These are phyloP conservation scores for Nomada flava DNA, from an alignment of 2,888 invertebrate genomes.

Conservation along the genomic window DNA sequence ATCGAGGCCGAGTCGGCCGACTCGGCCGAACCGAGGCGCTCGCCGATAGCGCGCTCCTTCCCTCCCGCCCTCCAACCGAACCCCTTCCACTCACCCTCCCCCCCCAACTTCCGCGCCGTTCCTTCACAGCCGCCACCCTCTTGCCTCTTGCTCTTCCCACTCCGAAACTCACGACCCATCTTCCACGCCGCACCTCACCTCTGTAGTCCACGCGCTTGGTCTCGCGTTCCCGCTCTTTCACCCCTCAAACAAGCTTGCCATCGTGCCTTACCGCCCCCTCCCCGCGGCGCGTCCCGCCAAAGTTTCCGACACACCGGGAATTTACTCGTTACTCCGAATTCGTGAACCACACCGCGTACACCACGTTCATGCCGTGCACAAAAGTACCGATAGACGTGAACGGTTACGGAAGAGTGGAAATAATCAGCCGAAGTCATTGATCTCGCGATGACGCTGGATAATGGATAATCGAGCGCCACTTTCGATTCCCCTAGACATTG, in stretches of 20 bases:
- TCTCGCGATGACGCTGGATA: constrained; percentile 5
- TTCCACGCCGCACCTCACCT: constrained; percentile 36
- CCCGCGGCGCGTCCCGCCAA: constrained; percentile 48
- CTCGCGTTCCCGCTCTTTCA: constrained; percentile 61
- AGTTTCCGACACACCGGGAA: constrained; percentile 69
- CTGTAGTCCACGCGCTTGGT: constrained; percentile 28
- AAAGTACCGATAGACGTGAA: constrained; percentile 23
- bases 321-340: constrained; percentile 70
- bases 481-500: constrained; percentile 6
- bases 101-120: constrained; percentile 9
- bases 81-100: not conserved
- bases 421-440: not conserved
- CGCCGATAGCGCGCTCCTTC: constrained; percentile 66
- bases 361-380: constrained; percentile 35
- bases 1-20: constrained; percentile 75
- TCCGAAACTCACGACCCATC: constrained; percentile 37
- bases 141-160: constrained; percentile 56
- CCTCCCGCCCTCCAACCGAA: constrained; percentile 12
- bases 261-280: constrained; percentile 31
- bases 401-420: not conserved
- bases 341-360: constrained; percentile 64
- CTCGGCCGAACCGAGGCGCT: constrained; percentile 64
- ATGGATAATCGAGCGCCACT: constrained; percentile 16
- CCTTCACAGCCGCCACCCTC: constrained; percentile 42
- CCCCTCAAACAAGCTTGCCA: constrained; percentile 54